Base-by-base conservation (phyloP, 2,888 invertebrate species). In the Beris morrisii region DNA sequence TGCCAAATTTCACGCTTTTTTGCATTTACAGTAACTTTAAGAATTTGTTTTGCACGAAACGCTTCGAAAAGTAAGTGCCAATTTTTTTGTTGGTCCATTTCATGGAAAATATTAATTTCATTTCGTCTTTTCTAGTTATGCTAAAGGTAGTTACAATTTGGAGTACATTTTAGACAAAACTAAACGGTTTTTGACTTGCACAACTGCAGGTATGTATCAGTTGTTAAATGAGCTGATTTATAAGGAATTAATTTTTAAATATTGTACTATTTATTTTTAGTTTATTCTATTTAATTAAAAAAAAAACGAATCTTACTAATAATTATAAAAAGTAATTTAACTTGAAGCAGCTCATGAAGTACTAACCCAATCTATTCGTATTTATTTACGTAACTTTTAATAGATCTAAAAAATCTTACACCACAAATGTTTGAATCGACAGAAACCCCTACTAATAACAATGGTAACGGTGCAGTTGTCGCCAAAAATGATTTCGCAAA, bases 21-120 rank as follows among this genome's bases (percentile, higher is more conserved):
- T 80, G 79, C 79, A 80, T 80, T 79, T 80, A 80, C 74, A 80
- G 80, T 76, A 80, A 80, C 73, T 80, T 79, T 74, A 80, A 80
- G 73, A 80, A 80, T 76, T 74, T 80, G 56, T 80, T 80, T 71
- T 80, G 79, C 76, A 79, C 80, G 71, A 80, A 80, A 76, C 78
- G 79, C 73, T 80, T 80, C 67, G 79, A 80, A 76, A 79, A 77
- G 79, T 80, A 76, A 73, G 78, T 74, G 68, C 9, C 22, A 5
- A 32, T 46, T 56, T 58, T 28, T 58, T 38, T 38, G n/a, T 59
- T 11, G 9, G 28, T 11, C 11, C 9, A 63, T 38, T 9, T 12
- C 9, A 15, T n/a, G 7, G 13, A 56, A 22, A n/a, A 46, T 5
- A 6, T 32, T n/a, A 64, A 13, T 64, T 46, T 53, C 22, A 15